Evolutionary conservation across 1,140 invertebrate species (phyloP).

Genomic region (Andrena cerasifolii): DNA sequence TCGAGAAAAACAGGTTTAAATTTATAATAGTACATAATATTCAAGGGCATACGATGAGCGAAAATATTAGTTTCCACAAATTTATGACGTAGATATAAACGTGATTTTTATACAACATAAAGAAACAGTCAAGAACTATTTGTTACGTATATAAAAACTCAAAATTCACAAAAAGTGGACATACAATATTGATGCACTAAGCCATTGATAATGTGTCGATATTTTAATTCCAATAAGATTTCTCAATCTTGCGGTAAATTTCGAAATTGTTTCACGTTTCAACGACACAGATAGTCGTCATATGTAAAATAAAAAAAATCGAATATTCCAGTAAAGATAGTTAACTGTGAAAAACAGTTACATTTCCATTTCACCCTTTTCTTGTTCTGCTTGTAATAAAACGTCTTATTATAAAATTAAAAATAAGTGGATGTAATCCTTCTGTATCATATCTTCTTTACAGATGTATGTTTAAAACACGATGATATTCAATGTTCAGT

Average conservation of each 20-base stretch:
- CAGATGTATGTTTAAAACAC: conserved; percentile 24
- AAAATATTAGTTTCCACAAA: no score
- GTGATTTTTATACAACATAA: no score
- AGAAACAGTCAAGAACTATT: no score
- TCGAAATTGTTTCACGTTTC: neutral
- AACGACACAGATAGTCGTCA: neutral
- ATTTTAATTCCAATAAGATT: neutral
- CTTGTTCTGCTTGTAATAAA: neutral
- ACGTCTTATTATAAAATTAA: conserved; percentile 30
- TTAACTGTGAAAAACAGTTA: conserved; percentile 36
- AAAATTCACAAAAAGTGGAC: no score
- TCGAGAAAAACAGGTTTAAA: no score
- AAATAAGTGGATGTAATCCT: conserved; percentile 8
- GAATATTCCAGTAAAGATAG: conserved; percentile 6
- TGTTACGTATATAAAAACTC: no score
- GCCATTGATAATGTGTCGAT: no score
- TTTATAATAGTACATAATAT: no score
- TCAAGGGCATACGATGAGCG: no score
- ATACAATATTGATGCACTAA: no score
- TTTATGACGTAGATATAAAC: no score
- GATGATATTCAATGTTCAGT: conserved; percentile 29
- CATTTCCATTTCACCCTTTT: conserved; percentile 42
- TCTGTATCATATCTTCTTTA: conserved; percentile 24
- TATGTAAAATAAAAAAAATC: neutral
- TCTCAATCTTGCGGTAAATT: neutral